Conservation (phyloP, 30 jellyfish, hydroid and myxozoan genomes). For the Turritopsis rubra region DNA sequence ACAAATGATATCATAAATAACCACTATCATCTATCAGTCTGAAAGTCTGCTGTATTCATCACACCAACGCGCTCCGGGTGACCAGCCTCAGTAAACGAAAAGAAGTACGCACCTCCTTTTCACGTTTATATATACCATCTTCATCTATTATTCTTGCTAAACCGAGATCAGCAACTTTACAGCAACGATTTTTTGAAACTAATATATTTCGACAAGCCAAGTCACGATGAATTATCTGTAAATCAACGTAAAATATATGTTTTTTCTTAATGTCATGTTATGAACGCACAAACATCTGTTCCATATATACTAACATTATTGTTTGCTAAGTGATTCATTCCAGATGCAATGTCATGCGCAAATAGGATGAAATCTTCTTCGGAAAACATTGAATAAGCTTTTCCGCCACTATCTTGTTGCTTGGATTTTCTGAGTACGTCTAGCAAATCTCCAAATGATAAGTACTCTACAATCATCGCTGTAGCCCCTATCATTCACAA, state of each 20-base stretch:
- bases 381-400: not conserved
- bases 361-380: not conserved
- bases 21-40: too few species aligned
- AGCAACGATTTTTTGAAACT: not conserved
- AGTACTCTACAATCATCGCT: constrained; percentile 2
- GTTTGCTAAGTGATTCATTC: not conserved
- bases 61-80: too few species aligned
- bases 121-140: constrained; percentile 18
- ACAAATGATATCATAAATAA: too few species aligned
- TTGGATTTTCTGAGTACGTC: not conserved
- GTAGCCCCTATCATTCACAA: not conserved
- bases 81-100: too few species aligned
- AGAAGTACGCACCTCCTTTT: not conserved
- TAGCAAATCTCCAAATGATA: not conserved
- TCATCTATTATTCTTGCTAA: constrained; percentile 10
- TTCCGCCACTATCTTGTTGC: not conserved
- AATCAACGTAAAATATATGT: not conserved
- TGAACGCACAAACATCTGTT: too few species aligned
- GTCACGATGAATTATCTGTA: constrained; percentile 29
- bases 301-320: not conserved
- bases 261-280: not conserved
- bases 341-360: not conserved
- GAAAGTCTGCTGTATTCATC: too few species aligned
- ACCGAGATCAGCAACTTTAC: constrained; percentile 30
- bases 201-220: constrained; percentile 24